phyloP scores from a whole-genome alignment of 2,888 invertebrate species.

The Hemaris fuciformis region DNA sequence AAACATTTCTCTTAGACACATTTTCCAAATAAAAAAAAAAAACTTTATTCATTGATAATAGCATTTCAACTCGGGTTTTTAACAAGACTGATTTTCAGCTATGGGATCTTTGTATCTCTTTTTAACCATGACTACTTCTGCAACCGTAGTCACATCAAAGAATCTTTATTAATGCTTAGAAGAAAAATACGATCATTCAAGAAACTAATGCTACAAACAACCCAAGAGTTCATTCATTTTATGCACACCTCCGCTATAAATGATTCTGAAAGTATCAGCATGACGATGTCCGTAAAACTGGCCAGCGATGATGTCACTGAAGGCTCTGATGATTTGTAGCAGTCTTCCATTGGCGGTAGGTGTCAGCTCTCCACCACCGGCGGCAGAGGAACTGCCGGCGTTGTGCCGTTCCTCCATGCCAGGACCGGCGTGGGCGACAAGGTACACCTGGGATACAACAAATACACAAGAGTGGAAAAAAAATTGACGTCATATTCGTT shows the following conservation, averaged over 20 bases:
- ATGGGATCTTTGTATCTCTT: no score
- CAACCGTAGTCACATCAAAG: no score
- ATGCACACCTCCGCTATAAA: constrained; percentile 85
- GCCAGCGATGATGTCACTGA: constrained; percentile 91
- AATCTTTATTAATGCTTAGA: no score
- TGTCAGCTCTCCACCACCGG: constrained; percentile 83
- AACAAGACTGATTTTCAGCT: no score
- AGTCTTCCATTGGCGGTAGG: constrained; percentile 87
- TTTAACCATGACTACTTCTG: no score
- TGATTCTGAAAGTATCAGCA: constrained; percentile 93
- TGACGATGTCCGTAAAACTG: constrained; percentile 97
- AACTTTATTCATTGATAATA: no score
- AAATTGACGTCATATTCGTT: background rate
- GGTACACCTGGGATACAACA: constrained; percentile 85
- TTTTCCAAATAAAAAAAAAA: no score
- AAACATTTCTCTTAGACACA: no score
- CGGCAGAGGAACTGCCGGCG: constrained; percentile 82
- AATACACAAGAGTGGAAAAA: background rate
- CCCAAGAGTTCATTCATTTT: no score
- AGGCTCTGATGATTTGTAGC: constrained; percentile 87
- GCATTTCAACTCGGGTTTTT: no score
- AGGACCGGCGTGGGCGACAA: constrained; percentile 95
- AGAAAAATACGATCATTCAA: no score
- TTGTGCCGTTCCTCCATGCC: constrained; percentile 93
- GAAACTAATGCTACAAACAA: no score